A percentile compares a stretch with the other conserved stretches of the same genome.
These are phyloP conservation scores for Chalcosyrphus nemorum DNA, from an alignment of 2,888 invertebrate genomes.

Conservation along the genomic window DNA sequence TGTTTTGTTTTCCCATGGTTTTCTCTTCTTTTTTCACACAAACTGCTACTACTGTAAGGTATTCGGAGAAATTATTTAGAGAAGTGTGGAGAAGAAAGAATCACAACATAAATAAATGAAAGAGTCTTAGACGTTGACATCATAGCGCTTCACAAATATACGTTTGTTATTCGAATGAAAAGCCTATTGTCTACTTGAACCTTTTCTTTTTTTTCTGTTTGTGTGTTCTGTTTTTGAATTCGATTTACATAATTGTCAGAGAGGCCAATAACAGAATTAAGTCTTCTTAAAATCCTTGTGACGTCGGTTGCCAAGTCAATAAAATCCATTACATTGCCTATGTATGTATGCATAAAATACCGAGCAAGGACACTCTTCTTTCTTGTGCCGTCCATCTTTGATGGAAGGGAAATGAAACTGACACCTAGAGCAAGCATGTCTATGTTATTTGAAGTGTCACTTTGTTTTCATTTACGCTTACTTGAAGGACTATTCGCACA, in stretches of 20 bases:
- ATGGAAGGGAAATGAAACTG: not conserved
- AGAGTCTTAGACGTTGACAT: not conserved
- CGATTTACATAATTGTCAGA: not conserved
- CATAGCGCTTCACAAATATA: not conserved
- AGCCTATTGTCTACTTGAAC: not conserved
- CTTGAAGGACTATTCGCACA: conserved; percentile 13
- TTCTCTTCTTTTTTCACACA: not conserved
- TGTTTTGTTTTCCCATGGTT: not conserved
- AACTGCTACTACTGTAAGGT: not conserved
- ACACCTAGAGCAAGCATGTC: not conserved
- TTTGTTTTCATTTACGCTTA: conserved; percentile 28
- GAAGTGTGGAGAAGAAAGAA: not conserved
- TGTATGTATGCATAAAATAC: not conserved
- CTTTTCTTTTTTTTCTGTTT: not conserved
- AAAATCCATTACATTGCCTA: not conserved
- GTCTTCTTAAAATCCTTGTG: not conserved
- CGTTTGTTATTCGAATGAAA: not conserved
- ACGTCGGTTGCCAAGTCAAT: not conserved
- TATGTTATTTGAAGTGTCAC: conserved; percentile 20
- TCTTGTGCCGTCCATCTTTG: not conserved
- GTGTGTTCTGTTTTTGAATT: not conserved
- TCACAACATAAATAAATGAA: not conserved
- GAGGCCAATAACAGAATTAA: not conserved
- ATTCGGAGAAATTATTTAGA: not conserved
- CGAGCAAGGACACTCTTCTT: not conserved